Evolutionary conservation across 2,113 vertebrate species (phyloP).

Genomic region (Oreochromis aureus): DNA sequence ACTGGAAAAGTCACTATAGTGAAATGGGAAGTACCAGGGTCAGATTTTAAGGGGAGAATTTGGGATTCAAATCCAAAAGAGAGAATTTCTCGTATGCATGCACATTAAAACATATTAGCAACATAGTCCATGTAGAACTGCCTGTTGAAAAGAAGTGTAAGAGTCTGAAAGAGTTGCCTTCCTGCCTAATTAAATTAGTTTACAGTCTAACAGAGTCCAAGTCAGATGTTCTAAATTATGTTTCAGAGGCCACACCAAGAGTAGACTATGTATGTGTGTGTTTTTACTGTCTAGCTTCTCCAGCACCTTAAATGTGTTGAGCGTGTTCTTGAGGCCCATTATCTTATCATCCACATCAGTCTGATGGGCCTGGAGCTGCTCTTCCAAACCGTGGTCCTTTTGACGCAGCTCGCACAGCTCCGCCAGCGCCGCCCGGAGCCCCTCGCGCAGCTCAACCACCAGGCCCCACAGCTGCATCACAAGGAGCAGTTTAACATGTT

Average conservation of each 20-base stretch:
- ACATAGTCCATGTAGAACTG: neutral
- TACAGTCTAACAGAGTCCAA: neutral
- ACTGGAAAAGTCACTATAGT: neutral
- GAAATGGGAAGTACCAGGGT: neutral
- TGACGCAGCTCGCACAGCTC: slow-evolving; percentile 84
- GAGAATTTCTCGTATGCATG: neutral
- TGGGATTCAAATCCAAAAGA: neutral
- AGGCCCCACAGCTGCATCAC: slow-evolving; percentile 81
- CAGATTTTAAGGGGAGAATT: neutral
- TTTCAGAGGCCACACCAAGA: neutral
- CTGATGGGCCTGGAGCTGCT: slow-evolving; percentile 82
- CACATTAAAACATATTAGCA: neutral
- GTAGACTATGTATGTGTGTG: neutral
- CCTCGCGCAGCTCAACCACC: slow-evolving; percentile 87
- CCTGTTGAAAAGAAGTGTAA: neutral
- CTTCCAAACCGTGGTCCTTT: slow-evolving; percentile 83
- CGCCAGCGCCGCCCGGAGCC: slow-evolving; percentile 83
- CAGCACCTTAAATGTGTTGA: slow-evolving; percentile 90
- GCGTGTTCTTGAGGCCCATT: slow-evolving; percentile 88
- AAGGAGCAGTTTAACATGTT: neutral
- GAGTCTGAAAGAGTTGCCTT: neutral
- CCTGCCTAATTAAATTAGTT: slow-evolving; percentile 7
- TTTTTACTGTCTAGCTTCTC: neutral
- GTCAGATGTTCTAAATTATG: slow-evolving; percentile 43
- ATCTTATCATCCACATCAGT: slow-evolving; percentile 90